Percentiles rank a stretch among this genome's conserved stretches.
phyloP scores from a whole-genome alignment of 2,797 vertebrate species.

The Yasuhikotakia modesta region DNA sequence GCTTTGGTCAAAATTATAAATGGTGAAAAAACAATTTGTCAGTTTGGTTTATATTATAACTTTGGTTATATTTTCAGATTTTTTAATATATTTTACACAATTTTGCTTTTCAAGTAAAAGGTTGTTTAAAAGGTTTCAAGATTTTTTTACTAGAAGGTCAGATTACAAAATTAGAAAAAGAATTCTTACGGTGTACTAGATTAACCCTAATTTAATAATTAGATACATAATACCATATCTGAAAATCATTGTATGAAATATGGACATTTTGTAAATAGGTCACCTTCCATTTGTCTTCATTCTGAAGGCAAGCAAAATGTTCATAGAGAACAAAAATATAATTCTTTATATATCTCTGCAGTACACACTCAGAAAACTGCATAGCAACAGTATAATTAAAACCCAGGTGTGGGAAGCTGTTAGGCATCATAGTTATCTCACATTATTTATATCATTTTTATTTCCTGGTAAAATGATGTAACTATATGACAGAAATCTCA shows the following conservation, averaged over 20 bases:
- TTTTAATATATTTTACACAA: too few relatives aligned
- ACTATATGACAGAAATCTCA: not conserved
- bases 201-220: not conserved
- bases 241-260: not conserved
- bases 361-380: slow-evolving; percentile 43
- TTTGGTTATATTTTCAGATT: too few relatives aligned
- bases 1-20: too few relatives aligned
- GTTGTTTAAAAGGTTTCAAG: not conserved
- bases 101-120: too few relatives aligned
- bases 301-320: not conserved
- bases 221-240: not conserved
- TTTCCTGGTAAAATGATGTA: not conserved
- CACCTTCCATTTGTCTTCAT: not conserved
- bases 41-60: too few relatives aligned
- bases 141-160: not conserved
- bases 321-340: not conserved
- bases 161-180: not conserved
- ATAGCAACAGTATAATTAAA: slow-evolving; percentile 65
- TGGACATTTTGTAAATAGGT: not conserved
- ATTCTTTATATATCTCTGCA: slow-evolving; percentile 44
- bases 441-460: not conserved
- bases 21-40: too few relatives aligned
- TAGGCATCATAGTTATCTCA: slow-evolving; percentile 17
- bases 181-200: not conserved
- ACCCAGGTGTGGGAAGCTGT: slow-evolving; percentile 53